phyloP scores from a whole-genome alignment of 2,888 invertebrate species.

The Atherix ibis region DNA sequence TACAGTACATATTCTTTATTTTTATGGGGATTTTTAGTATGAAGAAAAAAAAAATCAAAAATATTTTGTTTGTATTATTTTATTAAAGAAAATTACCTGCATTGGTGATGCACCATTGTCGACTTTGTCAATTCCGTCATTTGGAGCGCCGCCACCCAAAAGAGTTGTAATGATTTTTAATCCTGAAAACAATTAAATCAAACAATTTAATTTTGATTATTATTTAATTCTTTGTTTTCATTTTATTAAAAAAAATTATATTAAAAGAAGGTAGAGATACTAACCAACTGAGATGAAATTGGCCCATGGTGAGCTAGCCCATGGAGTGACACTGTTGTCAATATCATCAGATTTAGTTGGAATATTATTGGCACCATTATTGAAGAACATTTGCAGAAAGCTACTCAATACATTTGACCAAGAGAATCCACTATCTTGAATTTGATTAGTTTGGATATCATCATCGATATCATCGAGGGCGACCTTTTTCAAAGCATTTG shows the following conservation, averaged over 20 bases:
- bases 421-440: slow-evolving; percentile 62
- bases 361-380: slow-evolving; percentile 37
- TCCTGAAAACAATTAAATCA: slow-evolving; percentile 24
- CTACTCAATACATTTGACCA: slow-evolving; percentile 78
- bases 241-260: neutral
- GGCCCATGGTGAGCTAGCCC: slow-evolving; percentile 76
- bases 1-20: no score
- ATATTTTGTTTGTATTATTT: no score
- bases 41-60: no score
- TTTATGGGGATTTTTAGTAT: no score
- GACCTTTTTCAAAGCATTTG: slow-evolving; percentile 78
- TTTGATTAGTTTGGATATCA: slow-evolving; percentile 65
- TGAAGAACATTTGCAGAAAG: slow-evolving; percentile 79
- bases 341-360: slow-evolving; percentile 68
- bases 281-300: slow-evolving; percentile 63
- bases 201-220: no score
- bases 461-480: slow-evolving; percentile 67
- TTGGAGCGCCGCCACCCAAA: slow-evolving; percentile 57
- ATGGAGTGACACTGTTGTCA: slow-evolving; percentile 46
- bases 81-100: slow-evolving; percentile 69
- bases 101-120: slow-evolving; percentile 76
- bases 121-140: slow-evolving; percentile 78
- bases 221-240: neutral
- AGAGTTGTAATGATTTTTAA: slow-evolving; percentile 72
- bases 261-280: slow-evolving; percentile 5